Evolutionary conservation across 2,113 vertebrate species (phyloP).

Genomic region (Hirundichthys speculiger): DNA sequence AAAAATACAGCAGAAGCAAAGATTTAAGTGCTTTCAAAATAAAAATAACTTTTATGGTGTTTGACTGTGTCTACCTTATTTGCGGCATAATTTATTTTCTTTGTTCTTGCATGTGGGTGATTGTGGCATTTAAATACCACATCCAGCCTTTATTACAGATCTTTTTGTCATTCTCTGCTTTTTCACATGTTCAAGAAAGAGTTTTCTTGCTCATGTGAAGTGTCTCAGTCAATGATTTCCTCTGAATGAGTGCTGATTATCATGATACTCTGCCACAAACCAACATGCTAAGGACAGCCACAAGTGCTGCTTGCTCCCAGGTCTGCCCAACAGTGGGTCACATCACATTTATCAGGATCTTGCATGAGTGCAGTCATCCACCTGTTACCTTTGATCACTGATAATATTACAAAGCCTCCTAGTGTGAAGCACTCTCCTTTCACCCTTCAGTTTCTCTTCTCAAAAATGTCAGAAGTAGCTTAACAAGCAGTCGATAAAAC

Average conservation of each 20-base stretch:
- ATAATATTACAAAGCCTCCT: neutral
- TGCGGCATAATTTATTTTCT: no score
- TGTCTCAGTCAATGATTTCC: neutral
- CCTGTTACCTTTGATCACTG: conserved; percentile 12
- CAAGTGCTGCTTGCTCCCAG: neutral
- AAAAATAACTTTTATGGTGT: no score
- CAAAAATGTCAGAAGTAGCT: neutral
- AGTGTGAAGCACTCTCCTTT: conserved; percentile 2
- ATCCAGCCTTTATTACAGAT: neutral
- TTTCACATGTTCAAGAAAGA: neutral
- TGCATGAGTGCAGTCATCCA: conserved; percentile 2
- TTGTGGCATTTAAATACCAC: no score
- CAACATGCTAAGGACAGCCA: neutral
- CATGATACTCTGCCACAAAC: neutral
- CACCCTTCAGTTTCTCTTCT: neutral
- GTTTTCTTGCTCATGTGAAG: neutral
- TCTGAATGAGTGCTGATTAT: neutral
- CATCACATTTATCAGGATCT: conserved; percentile 2
- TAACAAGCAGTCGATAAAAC: neutral
- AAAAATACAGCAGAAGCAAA: no score
- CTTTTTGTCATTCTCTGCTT: neutral
- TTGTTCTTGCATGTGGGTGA: neutral
- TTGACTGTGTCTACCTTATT: no score
- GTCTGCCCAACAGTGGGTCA: neutral
- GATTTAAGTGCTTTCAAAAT: no score